A percentile compares a stretch with the other conserved stretches of the same genome.
Conservation (phyloP, 2,113 vertebrate genomes). For the Sarotherodon lohbergeri region DNA sequence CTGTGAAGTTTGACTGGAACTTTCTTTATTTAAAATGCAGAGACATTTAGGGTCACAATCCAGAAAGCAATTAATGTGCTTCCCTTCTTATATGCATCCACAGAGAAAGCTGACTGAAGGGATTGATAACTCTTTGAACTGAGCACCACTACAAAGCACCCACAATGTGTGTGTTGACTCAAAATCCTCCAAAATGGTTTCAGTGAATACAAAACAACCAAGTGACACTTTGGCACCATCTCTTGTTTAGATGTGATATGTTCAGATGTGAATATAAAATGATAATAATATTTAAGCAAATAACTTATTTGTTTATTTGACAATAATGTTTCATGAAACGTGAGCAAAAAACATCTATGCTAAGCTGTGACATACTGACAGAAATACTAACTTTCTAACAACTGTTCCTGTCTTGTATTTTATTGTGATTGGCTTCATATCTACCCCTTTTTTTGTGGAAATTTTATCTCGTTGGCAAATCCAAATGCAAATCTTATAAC, state of each 20-base stretch:
- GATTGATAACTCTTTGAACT: conserved; percentile 18
- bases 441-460: background rate
- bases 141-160: background rate
- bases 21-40: background rate
- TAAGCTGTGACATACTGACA: background rate
- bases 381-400: background rate
- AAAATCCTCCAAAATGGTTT: background rate
- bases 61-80: conserved; percentile 29
- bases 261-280: background rate
- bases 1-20: background rate
- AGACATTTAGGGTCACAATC: conserved; percentile 8
- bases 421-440: background rate
- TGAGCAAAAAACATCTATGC: background rate
- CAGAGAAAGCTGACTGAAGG: background rate
- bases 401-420: background rate
- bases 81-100: background rate
- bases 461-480: background rate
- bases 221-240: background rate
- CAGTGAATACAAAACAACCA: background rate
- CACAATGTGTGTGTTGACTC: background rate
- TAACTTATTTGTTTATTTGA: background rate
- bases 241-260: background rate
- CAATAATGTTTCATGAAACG: background rate
- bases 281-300: background rate
- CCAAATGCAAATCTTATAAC: background rate